Conservation (phyloP, 1,140 invertebrate species). For the Procambarus clarkii region DNA sequence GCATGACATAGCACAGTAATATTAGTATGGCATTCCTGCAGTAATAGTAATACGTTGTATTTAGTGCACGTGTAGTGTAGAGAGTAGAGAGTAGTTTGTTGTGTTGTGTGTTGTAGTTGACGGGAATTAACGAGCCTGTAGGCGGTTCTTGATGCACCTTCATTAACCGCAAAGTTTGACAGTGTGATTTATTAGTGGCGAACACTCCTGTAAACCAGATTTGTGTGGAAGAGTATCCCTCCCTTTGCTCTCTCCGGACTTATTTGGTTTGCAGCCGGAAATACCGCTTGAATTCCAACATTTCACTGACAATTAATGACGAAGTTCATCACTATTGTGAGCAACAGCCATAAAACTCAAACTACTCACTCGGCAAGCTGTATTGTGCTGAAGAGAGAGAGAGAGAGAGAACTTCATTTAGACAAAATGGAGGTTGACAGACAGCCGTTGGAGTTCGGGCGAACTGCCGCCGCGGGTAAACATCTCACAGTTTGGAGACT, state of each 20-base stretch:
- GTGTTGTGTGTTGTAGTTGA: not conserved
- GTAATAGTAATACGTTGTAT: not conserved
- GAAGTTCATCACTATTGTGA: too few relatives aligned
- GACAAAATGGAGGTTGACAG: not conserved
- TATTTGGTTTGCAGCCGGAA: conserved; percentile 44
- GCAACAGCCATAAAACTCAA: too few relatives aligned
- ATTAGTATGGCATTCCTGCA: not conserved
- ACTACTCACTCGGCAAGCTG: too few relatives aligned
- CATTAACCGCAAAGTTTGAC: not conserved
- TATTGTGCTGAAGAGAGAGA: too few relatives aligned
- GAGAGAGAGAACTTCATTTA: too few relatives aligned
- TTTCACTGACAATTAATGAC: not conserved
- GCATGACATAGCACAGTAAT: not conserved
- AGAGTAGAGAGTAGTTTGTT: not conserved
- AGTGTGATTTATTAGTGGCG: conserved; percentile 20
- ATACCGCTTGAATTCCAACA: not conserved
- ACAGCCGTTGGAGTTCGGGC: not conserved
- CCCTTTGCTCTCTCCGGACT: conserved; percentile 55
- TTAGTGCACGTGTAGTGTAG: conserved; percentile 28
- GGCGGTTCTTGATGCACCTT: conserved; percentile 12
- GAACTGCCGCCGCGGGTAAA: not conserved
- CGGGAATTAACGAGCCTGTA: not conserved
- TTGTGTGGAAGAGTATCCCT: conserved; percentile 54
- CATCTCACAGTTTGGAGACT: not conserved
- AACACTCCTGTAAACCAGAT: conserved; percentile 4